These are phyloP conservation scores for Chrysoperla carnea DNA, from an alignment of 1,140 invertebrate genomes.

Conservation along the genomic window DNA sequence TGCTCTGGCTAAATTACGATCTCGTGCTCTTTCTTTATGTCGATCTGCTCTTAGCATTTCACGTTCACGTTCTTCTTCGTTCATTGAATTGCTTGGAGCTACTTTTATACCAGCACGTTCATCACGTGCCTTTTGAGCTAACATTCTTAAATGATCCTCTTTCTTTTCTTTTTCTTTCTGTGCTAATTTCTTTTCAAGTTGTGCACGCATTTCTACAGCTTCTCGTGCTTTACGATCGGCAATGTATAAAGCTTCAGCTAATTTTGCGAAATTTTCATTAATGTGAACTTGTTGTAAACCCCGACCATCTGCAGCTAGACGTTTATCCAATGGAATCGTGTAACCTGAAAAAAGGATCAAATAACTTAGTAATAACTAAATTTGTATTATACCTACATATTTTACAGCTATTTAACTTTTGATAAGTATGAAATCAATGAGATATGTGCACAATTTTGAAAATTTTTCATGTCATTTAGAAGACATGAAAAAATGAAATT, in stretches of 20 bases:
- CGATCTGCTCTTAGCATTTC: constrained; percentile 79
- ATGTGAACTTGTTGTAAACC: constrained; percentile 95
- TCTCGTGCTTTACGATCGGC: constrained; percentile 95
- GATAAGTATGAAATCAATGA: too few species aligned
- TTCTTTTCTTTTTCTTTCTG: constrained; percentile 98
- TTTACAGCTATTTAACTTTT: too few species aligned
- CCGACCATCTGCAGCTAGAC: constrained; percentile 92
- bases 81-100: constrained; percentile 16
- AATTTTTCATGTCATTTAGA: too few species aligned
- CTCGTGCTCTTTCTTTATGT: constrained; percentile 80
- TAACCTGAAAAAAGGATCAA: constrained; percentile 46
- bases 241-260: constrained; percentile 94
- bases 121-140: constrained; percentile 91
- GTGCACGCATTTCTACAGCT: constrained; percentile 89
- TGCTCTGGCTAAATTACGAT: constrained; percentile 81
- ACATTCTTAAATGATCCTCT: constrained; percentile 79
- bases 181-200: constrained; percentile 89
- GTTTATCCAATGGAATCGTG: constrained; percentile 96
- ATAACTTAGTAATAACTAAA: too few species aligned
- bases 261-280: constrained; percentile 98
- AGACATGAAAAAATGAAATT: too few species aligned
- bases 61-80: constrained; percentile 67
- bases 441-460: too few species aligned
- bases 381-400: too few species aligned
- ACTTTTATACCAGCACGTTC: constrained; percentile 73